These are phyloP conservation scores for Miniopterus natalensis DNA, from an alignment of 2,113 vertebrate species.

Conservation along the genomic window DNA sequence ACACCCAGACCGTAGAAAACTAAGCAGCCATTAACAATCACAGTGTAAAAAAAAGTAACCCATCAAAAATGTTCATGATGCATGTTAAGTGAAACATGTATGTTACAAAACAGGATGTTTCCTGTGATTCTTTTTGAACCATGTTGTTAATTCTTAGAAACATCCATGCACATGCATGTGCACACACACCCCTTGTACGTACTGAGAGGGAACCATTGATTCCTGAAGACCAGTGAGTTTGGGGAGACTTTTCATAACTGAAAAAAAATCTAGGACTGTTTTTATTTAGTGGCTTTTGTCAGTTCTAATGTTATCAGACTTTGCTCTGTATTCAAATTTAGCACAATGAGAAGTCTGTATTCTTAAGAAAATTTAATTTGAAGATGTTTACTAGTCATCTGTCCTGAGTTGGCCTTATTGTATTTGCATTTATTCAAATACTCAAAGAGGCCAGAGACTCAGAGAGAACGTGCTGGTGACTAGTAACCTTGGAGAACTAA, in stretches of 20 bases:
- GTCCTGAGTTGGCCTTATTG: slow-evolving; percentile 35
- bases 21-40: not conserved
- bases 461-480: slow-evolving; percentile 46
- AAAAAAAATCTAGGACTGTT: slow-evolving; percentile 49
- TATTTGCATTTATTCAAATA: slow-evolving; percentile 26
- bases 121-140: not conserved
- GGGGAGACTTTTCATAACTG: not conserved
- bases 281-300: slow-evolving; percentile 41
- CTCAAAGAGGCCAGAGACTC: not conserved
- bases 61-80: not conserved
- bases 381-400: slow-evolving; percentile 32
- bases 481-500: slow-evolving; percentile 1
- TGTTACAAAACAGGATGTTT: not conserved
- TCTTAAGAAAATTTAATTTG: slow-evolving; percentile 59
- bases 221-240: not conserved
- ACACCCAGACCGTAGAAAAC: not conserved
- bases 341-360: not conserved
- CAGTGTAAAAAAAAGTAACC: slow-evolving; percentile 15
- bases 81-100: slow-evolving; percentile 32
- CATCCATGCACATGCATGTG: not conserved
- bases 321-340: slow-evolving; percentile 36
- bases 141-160: slow-evolving; percentile 48
- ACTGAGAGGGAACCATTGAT: not conserved
- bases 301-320: slow-evolving; percentile 58
- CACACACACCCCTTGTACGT: not conserved